Evolutionary conservation across 1,140 invertebrate species (phyloP), one percentile per base, ranked within the genome.

Genomic region (Brachionus rotundiformis): DNA sequence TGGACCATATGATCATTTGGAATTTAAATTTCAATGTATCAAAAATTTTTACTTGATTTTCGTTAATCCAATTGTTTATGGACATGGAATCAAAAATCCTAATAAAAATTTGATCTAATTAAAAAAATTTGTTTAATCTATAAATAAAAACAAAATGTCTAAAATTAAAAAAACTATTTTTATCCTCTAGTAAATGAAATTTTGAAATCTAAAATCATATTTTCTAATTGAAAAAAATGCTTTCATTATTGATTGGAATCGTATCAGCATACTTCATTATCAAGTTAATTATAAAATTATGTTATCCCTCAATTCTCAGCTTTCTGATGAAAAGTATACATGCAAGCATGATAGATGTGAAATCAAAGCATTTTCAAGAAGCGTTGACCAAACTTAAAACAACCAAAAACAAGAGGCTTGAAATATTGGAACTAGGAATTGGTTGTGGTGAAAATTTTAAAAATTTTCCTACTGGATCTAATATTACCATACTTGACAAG

Each of bases 371-470:
- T 59, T 79, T 79, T 31, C 23, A 79, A 59, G 76, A 79, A 33
- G 76, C 76, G 1, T 16, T 79, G 10, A 16, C 29, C 8, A 31
- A 19, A 36, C 8, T 54, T 8, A 59, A 79, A 39, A 54, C 31
- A 31, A 49, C 6, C 25, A 39, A 41, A 47, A 54, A n/a, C 16
- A 13, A 33, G 1, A 33, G 31, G 59, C 31, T 68, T 16, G 47
- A 54, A 81, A 65, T 81, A 27, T 41, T 81, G n/a, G 79, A 81
- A 36, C 25, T 81, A 13, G 79, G 79, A 31, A 71, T 81, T 13
- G 79, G 79, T 3, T 31, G 33, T 47, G 79, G 79, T 44, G 33
- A 36, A 39, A 81, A 81, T 47, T 81, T 81, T 68, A 44, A 47
- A 19, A 39, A 47, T 71, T 81, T 47, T 44, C 79, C 79, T 31